These are phyloP conservation scores for Leucania comma DNA, from an alignment of 2,888 invertebrate species.

Conservation along the genomic window DNA sequence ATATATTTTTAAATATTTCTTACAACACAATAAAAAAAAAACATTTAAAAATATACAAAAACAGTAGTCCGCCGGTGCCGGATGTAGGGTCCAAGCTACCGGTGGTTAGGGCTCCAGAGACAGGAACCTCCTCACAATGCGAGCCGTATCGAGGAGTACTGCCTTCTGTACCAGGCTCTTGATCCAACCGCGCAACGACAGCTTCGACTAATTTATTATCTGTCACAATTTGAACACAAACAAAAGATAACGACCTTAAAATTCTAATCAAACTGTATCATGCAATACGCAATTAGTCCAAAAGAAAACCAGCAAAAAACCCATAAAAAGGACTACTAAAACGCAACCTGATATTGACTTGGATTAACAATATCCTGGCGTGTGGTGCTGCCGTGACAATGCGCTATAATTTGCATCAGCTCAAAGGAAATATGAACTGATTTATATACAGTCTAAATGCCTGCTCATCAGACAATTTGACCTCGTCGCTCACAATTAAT, in stretches of 20 bases:
- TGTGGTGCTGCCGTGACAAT: slow-evolving; percentile 52
- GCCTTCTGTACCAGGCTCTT: too few species aligned
- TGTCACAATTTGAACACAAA: background rate
- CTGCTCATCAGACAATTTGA: slow-evolving; percentile 48
- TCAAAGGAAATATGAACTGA: slow-evolving; percentile 56
- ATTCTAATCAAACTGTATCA: background rate
- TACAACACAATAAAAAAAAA: too few species aligned
- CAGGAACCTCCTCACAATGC: too few species aligned
- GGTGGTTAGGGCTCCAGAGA: too few species aligned
- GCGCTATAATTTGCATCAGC: slow-evolving; percentile 43
- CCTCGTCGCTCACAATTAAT: slow-evolving; percentile 50
- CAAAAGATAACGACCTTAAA: slow-evolving; percentile 7
- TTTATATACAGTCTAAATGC: slow-evolving; percentile 53
- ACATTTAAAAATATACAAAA: too few species aligned
- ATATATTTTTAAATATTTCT: too few species aligned
- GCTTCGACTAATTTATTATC: background rate
- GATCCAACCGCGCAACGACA: too few species aligned
- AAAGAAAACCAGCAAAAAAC: slow-evolving; percentile 7
- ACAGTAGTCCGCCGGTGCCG: too few species aligned
- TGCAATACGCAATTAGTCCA: slow-evolving; percentile 11
- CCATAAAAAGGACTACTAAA: slow-evolving; percentile 20
- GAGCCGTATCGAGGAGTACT: too few species aligned
- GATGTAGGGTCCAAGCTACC: too few species aligned
- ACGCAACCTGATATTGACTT: slow-evolving; percentile 25
- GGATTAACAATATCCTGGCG: slow-evolving; percentile 38